Percentiles rank a stretch among this genome's conserved stretches.
phyloP scores from a whole-genome alignment of 2,888 invertebrate genomes.

The Arctia plantaginis region DNA sequence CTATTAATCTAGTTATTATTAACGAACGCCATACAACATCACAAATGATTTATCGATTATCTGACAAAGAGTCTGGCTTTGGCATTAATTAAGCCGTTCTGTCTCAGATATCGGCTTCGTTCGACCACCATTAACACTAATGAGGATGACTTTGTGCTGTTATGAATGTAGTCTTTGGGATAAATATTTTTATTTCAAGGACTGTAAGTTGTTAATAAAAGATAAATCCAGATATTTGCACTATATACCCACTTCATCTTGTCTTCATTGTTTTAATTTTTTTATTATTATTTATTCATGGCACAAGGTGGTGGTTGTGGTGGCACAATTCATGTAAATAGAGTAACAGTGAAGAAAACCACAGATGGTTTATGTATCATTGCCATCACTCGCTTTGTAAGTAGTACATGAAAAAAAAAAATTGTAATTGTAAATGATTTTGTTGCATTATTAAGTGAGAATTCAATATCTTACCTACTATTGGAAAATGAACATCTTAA shows the following conservation, averaged over 20 bases:
- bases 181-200: constrained; percentile 25
- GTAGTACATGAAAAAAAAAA: too few species aligned
- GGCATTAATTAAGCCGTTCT: constrained; percentile 75
- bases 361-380: too few species aligned
- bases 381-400: too few species aligned
- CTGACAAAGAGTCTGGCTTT: constrained; percentile 66
- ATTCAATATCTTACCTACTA: neutral
- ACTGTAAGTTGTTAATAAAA: constrained; percentile 45
- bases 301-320: too few species aligned
- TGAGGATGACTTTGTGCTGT: constrained; percentile 64
- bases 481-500: neutral
- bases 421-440: neutral
- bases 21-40: constrained; percentile 46
- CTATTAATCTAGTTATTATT: constrained; percentile 50
- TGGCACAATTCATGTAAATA: too few species aligned
- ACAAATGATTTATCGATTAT: constrained; percentile 64
- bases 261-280: neutral
- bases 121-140: constrained; percentile 75
- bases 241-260: neutral
- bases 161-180: constrained; percentile 45
- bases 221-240: constrained; percentile 22
- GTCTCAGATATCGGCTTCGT: constrained; percentile 71
- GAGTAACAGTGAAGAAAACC: too few species aligned
- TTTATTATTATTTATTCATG: too few species aligned
- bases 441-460: neutral